phyloP scores from a whole-genome alignment of 2,888 invertebrate genomes.

The Pristionchus maxplancki region DNA sequence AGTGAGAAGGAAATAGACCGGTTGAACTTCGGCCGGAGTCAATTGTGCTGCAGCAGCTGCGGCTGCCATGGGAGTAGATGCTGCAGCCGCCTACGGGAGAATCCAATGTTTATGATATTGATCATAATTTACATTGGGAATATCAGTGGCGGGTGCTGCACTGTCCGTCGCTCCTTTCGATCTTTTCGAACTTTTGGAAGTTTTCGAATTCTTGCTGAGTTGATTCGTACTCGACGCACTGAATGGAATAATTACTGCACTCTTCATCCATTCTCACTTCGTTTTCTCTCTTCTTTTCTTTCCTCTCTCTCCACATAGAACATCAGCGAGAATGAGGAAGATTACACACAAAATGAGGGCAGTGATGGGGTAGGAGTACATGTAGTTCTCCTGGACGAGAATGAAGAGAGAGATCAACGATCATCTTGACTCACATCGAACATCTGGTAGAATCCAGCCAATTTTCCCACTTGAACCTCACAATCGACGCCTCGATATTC shows the following conservation, averaged over 20 bases:
- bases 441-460: conserved; percentile 4
- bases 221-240: not conserved
- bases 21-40: not conserved
- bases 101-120: not conserved
- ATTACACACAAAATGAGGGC: conserved; percentile 17
- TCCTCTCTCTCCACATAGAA: not conserved
- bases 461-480: conserved; percentile 10
- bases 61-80: not conserved
- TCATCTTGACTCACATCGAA: not conserved
- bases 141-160: not conserved
- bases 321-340: conserved; percentile 16
- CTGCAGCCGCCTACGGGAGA: not conserved
- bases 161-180: not conserved
- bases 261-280: not conserved
- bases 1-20: not conserved
- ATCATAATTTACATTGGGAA: not conserved
- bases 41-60: not conserved
- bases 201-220: not conserved
- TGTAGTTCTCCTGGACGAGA: not conserved
- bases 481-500: conserved; percentile 41
- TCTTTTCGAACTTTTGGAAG: conserved; percentile 2
- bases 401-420: not conserved
- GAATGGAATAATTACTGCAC: not conserved
- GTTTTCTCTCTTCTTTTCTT: not conserved
- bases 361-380: not conserved